Evolutionary conservation across 2,113 vertebrate genomes (phyloP), one percentile per base, ranked within the genome.

Genomic region (Macquaria ambigua): DNA sequence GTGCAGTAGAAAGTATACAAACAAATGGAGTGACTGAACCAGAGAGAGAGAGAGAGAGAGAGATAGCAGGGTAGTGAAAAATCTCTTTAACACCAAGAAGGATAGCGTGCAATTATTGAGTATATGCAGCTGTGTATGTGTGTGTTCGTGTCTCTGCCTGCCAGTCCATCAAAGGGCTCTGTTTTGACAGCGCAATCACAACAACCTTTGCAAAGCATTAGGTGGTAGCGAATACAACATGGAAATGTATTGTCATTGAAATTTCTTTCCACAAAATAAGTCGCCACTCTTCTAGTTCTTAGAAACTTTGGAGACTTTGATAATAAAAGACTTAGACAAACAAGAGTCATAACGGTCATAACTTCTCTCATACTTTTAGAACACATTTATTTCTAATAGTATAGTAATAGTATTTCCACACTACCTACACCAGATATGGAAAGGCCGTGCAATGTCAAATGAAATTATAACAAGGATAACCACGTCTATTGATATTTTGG

Each of bases 1-100:
- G 37, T 63, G 61, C 9, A 58, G 77, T 4, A 63, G 59, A 71
- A 69, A 76, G 10, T 58, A 75, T 31, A 81, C 25, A 83, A 79
- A 88, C 34, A 62, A 79, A 79, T 7, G 50, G 5, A 53, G 20
- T 21, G 63, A 11, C 34, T 73, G 46, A 88, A 66, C 31, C 1
- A 52, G 55, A 70, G 34, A 55, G 50, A 52, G 43, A 56, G 4
- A 62, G 50, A 16, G 28, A 2, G 16, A 48, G 61, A 14, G 28
- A 2, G 16, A 48, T 31, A 14, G 12, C 16, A 63, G 25, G 25
- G 21, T 25, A 39, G 37, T 48, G 37, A 70, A 75, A 61, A 75
- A 82, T 71, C 21, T 39, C 5, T 52, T 68, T 20, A 61, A 23
- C 20, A 18, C 55, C 12, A 78, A 55, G 43, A 41, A n/a, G 41